These are phyloP conservation scores for Osmerus eperlanus DNA, from an alignment of 2,113 vertebrate genomes.

Conservation along the genomic window DNA sequence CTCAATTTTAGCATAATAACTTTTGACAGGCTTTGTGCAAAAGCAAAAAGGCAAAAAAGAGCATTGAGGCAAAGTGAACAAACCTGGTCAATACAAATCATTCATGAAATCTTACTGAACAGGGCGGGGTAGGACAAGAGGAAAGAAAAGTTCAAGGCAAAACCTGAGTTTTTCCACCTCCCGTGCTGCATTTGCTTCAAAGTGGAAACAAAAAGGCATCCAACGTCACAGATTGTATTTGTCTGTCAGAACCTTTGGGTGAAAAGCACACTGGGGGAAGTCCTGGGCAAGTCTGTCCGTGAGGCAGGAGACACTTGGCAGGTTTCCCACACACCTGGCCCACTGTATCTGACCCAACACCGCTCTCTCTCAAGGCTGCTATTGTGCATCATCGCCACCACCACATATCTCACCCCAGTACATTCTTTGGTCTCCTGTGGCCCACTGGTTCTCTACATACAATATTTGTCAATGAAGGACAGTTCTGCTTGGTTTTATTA, in stretches of 20 bases:
- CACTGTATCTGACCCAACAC: slow-evolving; percentile 12
- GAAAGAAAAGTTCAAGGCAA: slow-evolving; percentile 14
- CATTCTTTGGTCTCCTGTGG: slow-evolving; percentile 54
- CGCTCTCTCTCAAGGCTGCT: slow-evolving; percentile 50
- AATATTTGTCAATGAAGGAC: neutral
- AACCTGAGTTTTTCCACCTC: slow-evolving; percentile 15
- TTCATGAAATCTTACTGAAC: slow-evolving; percentile 16
- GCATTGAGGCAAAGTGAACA: slow-evolving; percentile 19
- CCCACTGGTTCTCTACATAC: slow-evolving; percentile 3
- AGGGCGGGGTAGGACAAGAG: slow-evolving; percentile 10
- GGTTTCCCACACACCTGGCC: slow-evolving; percentile 62
- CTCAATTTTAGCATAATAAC: too few relatives aligned
- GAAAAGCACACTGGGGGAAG: slow-evolving; percentile 23
- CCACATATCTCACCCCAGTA: slow-evolving; percentile 25
- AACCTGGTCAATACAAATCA: slow-evolving; percentile 13
- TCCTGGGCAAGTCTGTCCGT: slow-evolving; percentile 22
- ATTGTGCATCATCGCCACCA: slow-evolving; percentile 51
- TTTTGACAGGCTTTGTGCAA: slow-evolving; percentile 11
- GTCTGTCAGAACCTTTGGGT: slow-evolving; percentile 19
- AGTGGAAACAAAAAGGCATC: slow-evolving; percentile 9
- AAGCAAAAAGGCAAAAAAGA: neutral
- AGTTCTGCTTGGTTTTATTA: neutral
- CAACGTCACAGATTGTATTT: neutral
- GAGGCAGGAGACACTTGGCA: slow-evolving; percentile 47
- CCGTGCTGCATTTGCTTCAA: neutral